Evolutionary conservation across 2,888 invertebrate species (phyloP), one percentile per base, ranked within the genome.

Genomic region (Anorthoa munda): DNA sequence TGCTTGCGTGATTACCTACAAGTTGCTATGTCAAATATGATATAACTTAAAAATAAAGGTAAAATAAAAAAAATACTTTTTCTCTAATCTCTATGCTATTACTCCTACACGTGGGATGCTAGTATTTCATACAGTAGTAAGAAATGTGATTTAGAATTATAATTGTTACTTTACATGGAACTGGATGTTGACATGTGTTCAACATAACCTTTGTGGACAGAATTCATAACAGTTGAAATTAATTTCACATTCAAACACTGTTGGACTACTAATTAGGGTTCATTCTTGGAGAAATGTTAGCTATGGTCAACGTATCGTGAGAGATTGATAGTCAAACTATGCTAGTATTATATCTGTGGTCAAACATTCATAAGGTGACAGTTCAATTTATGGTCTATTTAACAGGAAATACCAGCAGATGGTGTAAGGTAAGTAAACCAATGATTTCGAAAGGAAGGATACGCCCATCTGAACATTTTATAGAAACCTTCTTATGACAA

Each of bases 101-200:
- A 21, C 31, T 51, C 39, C 15, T 17, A 21, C 17, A 48, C 17
- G 18, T 18, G 23, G n/a, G 2, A 15, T 31, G 56, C 23, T n/a
- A 59, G 23, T 48, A 48, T 59, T 58, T 64, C 46, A 64, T 63
- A 61, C 2, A 46, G 4, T 26, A 56, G 11, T 5, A 31, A 56
- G 45, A 17, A 53, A 21, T 23, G 81, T 56, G 75, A 66, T 74
- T 65, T 51, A 17, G 66, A 81, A 74, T 80, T 26, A 63, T 74
- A 66, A 80, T 58, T 73, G 56, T 53, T 66, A 26, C 26, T 45
- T 39, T 61, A 63, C 77, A 58, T 66, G 39, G 50, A 67, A 64
- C 18, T 51, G 4, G 7, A 65, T 81, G 81, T 78, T 78, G 64
- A 67, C 77, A 79, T 59, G 48, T 75, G 67, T 56, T 46, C 61